Evolutionary conservation across 2,888 invertebrate species (phyloP).

Genomic region (Acleris holmiana): DNA sequence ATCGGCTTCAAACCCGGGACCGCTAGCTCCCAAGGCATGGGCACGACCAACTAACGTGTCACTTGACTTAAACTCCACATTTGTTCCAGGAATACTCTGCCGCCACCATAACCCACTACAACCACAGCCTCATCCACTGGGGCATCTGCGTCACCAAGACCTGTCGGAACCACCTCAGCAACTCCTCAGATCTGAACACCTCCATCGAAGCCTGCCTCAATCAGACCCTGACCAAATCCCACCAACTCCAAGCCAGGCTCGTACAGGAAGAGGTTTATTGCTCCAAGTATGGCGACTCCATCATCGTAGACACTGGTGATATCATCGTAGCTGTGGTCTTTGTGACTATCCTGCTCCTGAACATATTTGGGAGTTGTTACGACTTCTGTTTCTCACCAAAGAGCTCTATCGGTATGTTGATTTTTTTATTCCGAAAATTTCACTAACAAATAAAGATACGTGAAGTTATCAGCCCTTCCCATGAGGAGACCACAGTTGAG

Average conservation of each 20-base stretch:
- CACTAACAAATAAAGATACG: no score
- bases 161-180: constrained; percentile 13
- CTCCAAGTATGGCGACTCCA: constrained; percentile 17
- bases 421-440: no score
- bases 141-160: constrained; percentile 33
- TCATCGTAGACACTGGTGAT: constrained; percentile 36
- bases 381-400: constrained; percentile 36
- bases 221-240: constrained; percentile 40
- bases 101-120: constrained; percentile 28
- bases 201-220: constrained; percentile 38
- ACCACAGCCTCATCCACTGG: constrained; percentile 33
- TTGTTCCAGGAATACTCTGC: constrained; percentile 35
- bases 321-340: constrained; percentile 40
- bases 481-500: no score
- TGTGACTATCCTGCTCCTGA: constrained; percentile 44
- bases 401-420: constrained; percentile 4
- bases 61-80: background rate
- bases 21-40: no score
- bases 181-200: constrained; percentile 6
- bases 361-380: constrained; percentile 44
- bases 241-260: constrained; percentile 43
- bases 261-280: constrained; percentile 28
- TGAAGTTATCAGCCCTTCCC: no score
- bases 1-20: no score
- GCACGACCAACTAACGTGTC: background rate